A percentile compares a stretch with the other conserved stretches of the same genome.
phyloP scores from a whole-genome alignment of 2,113 vertebrate genomes.

The Tauraco erythrolophus region DNA sequence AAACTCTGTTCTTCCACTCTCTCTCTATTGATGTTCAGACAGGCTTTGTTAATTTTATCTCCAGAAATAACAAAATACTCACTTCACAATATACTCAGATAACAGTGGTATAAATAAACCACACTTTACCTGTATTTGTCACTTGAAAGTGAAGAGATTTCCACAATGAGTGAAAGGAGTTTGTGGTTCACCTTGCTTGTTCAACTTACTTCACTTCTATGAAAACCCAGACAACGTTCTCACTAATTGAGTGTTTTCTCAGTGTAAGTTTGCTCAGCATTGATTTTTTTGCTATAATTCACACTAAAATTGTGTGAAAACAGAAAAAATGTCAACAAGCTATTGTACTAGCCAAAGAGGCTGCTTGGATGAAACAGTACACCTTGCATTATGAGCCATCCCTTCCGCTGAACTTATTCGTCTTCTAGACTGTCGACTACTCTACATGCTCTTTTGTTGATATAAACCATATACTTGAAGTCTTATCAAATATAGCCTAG shows the following conservation, averaged over 20 bases:
- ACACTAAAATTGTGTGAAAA: neutral
- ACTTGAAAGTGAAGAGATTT: neutral
- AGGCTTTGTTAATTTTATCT: neutral
- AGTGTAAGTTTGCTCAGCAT: neutral
- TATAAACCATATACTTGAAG: neutral
- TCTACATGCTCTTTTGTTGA: neutral
- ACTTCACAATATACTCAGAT: neutral
- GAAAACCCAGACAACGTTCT: neutral
- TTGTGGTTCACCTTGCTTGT: neutral
- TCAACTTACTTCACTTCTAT: neutral
- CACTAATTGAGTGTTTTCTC: neutral
- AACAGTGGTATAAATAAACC: neutral
- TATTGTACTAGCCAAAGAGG: neutral
- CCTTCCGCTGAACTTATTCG: neutral
- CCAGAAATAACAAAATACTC: neutral
- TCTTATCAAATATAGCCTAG: neutral
- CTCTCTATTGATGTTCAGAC: neutral
- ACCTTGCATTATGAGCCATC: neutral
- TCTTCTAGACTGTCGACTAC: neutral
- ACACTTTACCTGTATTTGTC: neutral
- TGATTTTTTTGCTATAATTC: neutral
- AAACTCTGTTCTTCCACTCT: neutral
- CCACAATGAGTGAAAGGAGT: neutral
- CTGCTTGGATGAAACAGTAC: neutral
- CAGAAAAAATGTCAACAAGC: neutral